Percentiles rank a stretch among this genome's conserved stretches.
phyloP scores from a whole-genome alignment of 1,140 invertebrate genomes.

The Heliothis virescens region DNA sequence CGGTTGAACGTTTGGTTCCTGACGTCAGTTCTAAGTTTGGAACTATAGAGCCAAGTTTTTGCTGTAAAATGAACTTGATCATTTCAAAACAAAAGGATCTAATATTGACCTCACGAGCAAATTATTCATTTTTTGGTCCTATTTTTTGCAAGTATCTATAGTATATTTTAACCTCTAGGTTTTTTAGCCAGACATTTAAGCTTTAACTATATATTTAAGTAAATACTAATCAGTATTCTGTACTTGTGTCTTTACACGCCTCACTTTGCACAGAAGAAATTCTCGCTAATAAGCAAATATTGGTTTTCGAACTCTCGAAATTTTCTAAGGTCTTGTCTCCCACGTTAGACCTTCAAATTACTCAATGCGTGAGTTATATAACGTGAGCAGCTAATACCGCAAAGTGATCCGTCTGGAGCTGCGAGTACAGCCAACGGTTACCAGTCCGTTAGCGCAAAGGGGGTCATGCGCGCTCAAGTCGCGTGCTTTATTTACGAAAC shows the following conservation, averaged over 20 bases:
- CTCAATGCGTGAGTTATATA: slow-evolving; percentile 64
- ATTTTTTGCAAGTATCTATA: too few species aligned
- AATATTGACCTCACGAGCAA: too few species aligned
- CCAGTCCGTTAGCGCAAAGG: slow-evolving; percentile 78
- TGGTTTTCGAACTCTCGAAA: slow-evolving; percentile 14
- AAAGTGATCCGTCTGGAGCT: slow-evolving; percentile 62
- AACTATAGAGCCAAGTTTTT: too few species aligned
- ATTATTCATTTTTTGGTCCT: too few species aligned
- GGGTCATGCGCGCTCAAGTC: slow-evolving; percentile 70
- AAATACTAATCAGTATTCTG: neutral
- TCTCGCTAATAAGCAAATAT: slow-evolving; percentile 22
- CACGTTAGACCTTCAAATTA: slow-evolving; percentile 23
- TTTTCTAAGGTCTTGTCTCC: slow-evolving; percentile 32
- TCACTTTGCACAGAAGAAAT: neutral
- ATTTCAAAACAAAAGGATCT: too few species aligned
- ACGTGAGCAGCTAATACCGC: slow-evolving; percentile 58
- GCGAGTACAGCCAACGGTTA: slow-evolving; percentile 69
- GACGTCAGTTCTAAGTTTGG: slow-evolving; percentile 20
- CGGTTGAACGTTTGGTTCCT: slow-evolving; percentile 3
- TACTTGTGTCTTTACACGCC: neutral
- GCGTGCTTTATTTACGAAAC: too few species aligned
- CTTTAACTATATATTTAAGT: neutral
- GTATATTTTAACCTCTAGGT: too few species aligned
- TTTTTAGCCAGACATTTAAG: too few species aligned
- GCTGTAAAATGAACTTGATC: neutral